phyloP scores from a whole-genome alignment of 1,140 invertebrate species.

The Plectus sambesii region DNA sequence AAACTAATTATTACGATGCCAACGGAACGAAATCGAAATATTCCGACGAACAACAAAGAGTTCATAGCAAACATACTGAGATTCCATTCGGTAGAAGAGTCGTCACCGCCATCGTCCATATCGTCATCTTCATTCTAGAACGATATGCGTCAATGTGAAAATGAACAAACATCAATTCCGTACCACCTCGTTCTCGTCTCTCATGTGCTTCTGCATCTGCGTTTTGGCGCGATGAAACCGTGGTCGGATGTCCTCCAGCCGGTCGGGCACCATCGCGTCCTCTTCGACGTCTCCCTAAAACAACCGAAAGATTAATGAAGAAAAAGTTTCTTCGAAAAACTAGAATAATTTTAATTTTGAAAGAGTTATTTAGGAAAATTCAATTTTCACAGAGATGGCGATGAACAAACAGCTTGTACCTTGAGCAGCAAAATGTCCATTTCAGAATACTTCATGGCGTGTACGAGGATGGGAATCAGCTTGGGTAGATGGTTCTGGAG shows the following conservation, averaged over 20 bases:
- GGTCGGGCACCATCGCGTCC: conserved; percentile 90
- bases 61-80: conserved; percentile 58
- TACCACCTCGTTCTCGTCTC: conserved; percentile 24
- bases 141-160: too few relatives aligned
- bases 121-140: too few relatives aligned
- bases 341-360: conserved; percentile 11
- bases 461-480: conserved; percentile 79
- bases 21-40: too few relatives aligned
- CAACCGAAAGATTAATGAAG: conserved; percentile 7
- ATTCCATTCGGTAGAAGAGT: conserved; percentile 90
- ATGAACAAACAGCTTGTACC: conserved; percentile 46
- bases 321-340: conserved; percentile 1
- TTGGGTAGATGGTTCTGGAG: conserved; percentile 67
- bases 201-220: conserved; percentile 56
- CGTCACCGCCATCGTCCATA: conserved; percentile 73
- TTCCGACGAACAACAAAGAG: too few relatives aligned
- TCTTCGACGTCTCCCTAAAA: conserved; percentile 63
- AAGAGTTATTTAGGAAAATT: conserved; percentile 9
- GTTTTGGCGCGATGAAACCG: conserved; percentile 85
- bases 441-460: conserved; percentile 94
- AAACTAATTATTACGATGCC: too few relatives aligned
- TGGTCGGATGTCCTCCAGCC: conserved; percentile 91
- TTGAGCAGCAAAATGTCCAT: conserved; percentile 91
- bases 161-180: too few relatives aligned
- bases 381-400: neutral